Base-by-base conservation (phyloP, 1,140 invertebrate species). In the Cydia strobilella region DNA sequence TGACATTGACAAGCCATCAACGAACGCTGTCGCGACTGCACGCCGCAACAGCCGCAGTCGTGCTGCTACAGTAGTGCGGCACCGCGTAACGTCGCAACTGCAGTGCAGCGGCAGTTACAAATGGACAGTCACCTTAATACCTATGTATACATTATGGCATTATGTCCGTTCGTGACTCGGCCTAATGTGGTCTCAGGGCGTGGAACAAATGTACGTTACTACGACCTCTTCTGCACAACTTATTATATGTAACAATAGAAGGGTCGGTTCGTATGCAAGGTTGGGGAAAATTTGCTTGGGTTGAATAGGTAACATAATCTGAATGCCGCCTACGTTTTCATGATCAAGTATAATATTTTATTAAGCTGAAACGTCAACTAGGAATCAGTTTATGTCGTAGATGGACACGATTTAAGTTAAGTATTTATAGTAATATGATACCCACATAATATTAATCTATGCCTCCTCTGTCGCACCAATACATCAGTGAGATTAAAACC, bases 221-320 rank as follows among this genome's bases (percentile, higher is more conserved):
- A 76, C 76, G 78, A 78, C 78, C 78, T 79, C 75, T 81, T 81
- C 78, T 77, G 80, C 76, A 74, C 75, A 71, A 74, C 74, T 78
- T 77, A 74, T 75, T 76, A 75, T 73, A 35, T 74, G 72, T 45
- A 73, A 78, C 73, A 76, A 79, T 75, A 76, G 72, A 79, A 71
- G 74, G 74, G 76, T 75, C 65, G 27, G 31, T 42, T 66, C 31
- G 31, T 69, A 69, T 42, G 27, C 65, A 69, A 69, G 65, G 65
- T 69, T 39, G 65, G 31, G 31, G 35, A 69, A 69, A 69, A 39
- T 69, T 69, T 69, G 27, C 31, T 35, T 69, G 15, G 65, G 65
- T 25, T 35, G 65, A 69, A 69, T 69, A 7, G 31, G 13, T 39
- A 69, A 18, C 31, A 42, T 69, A 69, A 69, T 69, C 65, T 69